Evolutionary conservation across 2,888 invertebrate genomes (phyloP).

Genomic region (Nomada fucata): DNA sequence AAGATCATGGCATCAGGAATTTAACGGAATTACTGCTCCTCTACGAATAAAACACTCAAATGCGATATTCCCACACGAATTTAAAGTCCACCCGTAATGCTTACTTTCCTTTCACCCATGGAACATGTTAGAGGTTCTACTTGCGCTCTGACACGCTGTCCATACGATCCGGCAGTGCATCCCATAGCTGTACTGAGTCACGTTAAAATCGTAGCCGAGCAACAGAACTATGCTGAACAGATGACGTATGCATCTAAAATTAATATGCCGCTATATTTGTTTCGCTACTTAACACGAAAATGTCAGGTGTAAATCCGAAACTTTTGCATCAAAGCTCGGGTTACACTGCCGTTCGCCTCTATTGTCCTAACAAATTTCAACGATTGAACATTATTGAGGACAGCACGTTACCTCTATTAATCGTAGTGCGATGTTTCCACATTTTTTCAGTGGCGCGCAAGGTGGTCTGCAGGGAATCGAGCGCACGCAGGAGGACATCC

Average conservation of each 20-base stretch:
- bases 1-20: too few species aligned
- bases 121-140: background rate
- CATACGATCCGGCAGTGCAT: conserved; percentile 20
- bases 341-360: background rate
- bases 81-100: too few species aligned
- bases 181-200: conserved; percentile 45
- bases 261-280: conserved; percentile 52
- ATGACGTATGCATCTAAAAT: conserved; percentile 58
- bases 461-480: conserved; percentile 82
- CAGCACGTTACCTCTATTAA: conserved; percentile 84
- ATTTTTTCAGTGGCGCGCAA: conserved; percentile 91
- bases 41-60: too few species aligned
- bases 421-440: conserved; percentile 90
- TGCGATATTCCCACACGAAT: too few species aligned
- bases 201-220: conserved; percentile 22
- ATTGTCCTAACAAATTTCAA: background rate
- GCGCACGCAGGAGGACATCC: conserved; percentile 92
- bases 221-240: conserved; percentile 39
- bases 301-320: conserved; percentile 55
- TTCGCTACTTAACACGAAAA: conserved; percentile 54
- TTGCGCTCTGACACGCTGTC: background rate
- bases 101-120: too few species aligned
- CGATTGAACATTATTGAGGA: conserved; percentile 81
- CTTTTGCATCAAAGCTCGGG: background rate
- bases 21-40: too few species aligned